Evolutionary conservation across 2,888 invertebrate genomes (phyloP).

Genomic region (Drosophila atripex): DNA sequence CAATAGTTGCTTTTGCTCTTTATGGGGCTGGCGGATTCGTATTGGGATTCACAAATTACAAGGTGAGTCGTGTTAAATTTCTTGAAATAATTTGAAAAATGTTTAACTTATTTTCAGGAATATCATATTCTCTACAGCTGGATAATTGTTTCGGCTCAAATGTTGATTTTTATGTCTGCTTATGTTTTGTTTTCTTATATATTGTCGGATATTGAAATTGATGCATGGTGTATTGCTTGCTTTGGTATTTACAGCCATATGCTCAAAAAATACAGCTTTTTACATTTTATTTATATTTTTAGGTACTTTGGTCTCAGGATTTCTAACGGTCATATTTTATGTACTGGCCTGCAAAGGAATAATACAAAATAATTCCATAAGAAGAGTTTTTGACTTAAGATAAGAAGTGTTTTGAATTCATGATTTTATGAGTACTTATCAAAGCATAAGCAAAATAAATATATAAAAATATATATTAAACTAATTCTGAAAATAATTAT

Average conservation of each 20-base stretch:
- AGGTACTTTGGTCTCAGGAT: background rate
- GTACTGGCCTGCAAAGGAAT: background rate
- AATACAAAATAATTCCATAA: background rate
- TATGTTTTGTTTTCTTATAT: slow-evolving; percentile 30
- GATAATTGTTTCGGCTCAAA: background rate
- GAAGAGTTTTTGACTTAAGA: background rate
- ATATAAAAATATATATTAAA: background rate
- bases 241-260: slow-evolving; percentile 11
- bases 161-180: slow-evolving; percentile 5
- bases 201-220: slow-evolving; percentile 14
- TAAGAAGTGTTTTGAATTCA: too few species aligned
- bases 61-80: background rate
- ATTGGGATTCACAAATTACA: background rate
- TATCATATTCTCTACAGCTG: background rate
- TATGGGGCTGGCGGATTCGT: background rate
- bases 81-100: background rate
- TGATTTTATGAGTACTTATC: too few species aligned
- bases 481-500: background rate
- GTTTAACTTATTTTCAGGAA: background rate
- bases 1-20: background rate
- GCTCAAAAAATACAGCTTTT: slow-evolving; percentile 16
- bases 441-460: too few species aligned
- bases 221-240: background rate
- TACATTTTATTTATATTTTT: background rate
- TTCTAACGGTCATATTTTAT: background rate